Base-by-base conservation (phyloP, 2,113 vertebrate species). In the Syngnathus scovelli region DNA sequence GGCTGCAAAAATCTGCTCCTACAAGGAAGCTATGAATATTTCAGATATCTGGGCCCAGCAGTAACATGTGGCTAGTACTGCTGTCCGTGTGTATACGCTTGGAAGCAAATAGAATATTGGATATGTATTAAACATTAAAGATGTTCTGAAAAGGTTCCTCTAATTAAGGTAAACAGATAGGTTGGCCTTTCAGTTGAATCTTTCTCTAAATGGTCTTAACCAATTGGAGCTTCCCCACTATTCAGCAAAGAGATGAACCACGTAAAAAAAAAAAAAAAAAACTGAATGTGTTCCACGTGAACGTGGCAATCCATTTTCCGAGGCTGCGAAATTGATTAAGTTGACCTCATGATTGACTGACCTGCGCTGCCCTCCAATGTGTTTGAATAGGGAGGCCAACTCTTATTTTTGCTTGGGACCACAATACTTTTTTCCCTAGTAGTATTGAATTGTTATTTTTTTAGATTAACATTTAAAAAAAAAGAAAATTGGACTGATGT, bases 1-100 rank as follows among this genome's bases (percentile, higher is more conserved):
- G 49, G 82, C 81, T 54, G 69, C 73, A 81, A 46, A 74, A 78
- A 90, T 84, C 44, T 75, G 68, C 73, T 80, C 82, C 83, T 86
- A 90, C 85, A 85, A 77, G 86, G 71, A 81, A 81, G 67, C 67
- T 67, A 85, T 88, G 73, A 89, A 88, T 89, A 84, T 89, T 90
- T 88, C 80, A 88, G 71, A 59, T 77, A 67, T 74, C 68, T 55
- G 51, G 44, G 46, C 61, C 69, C 4, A 19, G 72, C 72, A 49
- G 67, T 36, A 74, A 62, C 80, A 83, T 67, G 64, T 82, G 81
- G n/a, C 59, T 48, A 55, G 5, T 23, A 27, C 78, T 65, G 75
- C 68, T 74, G 41, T 43, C 15, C 11, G 63, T 58, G 63, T 71
- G 64, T 51, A 70, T 2, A 4, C 36, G 21, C 63, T 63, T 41